phyloP scores from a whole-genome alignment of 2,797 vertebrate species.

The Amphiprion clarkii region DNA sequence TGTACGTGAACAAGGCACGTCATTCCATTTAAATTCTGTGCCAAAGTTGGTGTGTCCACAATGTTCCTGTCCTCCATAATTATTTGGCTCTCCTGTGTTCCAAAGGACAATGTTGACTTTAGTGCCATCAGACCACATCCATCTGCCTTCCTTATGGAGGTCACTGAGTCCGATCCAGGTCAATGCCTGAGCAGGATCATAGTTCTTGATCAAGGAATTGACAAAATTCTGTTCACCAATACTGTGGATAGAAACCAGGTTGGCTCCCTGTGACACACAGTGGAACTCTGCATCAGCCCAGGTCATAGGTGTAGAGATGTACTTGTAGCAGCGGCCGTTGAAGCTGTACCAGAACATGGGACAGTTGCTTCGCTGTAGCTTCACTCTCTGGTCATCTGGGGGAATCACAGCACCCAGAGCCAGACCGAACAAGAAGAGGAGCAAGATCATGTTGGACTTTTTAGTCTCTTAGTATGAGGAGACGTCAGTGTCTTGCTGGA shows the following conservation, averaged over 20 bases:
- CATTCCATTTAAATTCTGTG: not conserved
- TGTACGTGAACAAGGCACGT: accelerated
- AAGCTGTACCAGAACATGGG: constrained; percentile 18
- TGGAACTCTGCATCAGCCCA: constrained; percentile 49
- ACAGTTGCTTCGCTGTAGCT: not conserved
- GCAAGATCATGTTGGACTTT: not conserved
- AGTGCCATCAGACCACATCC: constrained; percentile 60
- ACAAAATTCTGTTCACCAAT: not conserved
- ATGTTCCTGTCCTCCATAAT: accelerated
- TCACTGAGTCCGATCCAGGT: constrained; percentile 54
- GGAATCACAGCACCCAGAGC: constrained; percentile 14
- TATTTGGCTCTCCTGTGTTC: accelerated
- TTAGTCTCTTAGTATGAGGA: too few species aligned
- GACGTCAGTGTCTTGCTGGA: too few species aligned
- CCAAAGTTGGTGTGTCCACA: not conserved
- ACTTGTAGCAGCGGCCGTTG: constrained; percentile 24
- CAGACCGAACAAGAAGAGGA: constrained; percentile 19
- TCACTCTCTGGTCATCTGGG: accelerated
- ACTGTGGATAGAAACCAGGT: constrained; percentile 51
- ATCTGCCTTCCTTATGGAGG: not conserved
- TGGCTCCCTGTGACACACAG: constrained; percentile 27
- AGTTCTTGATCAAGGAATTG: constrained; percentile 23
- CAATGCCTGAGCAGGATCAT: accelerated
- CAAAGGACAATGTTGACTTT: not conserved
- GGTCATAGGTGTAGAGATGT: not conserved